Conservation (phyloP, 2,113 vertebrate species). For the Bubalus kerabau region DNA sequence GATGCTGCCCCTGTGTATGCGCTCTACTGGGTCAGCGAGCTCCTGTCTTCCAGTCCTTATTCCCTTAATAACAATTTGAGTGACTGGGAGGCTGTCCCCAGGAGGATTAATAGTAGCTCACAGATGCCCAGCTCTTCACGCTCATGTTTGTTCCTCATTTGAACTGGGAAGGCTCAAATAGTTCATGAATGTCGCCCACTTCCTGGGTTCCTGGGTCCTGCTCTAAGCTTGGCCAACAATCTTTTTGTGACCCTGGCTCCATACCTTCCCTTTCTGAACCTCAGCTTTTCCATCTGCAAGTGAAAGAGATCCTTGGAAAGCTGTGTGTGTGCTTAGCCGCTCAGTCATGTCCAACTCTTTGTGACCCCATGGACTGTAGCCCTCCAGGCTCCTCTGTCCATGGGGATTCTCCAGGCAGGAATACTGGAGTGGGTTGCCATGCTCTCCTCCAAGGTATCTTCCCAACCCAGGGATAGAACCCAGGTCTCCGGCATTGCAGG, state of each 20-base stretch:
- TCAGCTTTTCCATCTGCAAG: neutral
- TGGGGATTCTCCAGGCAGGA: neutral
- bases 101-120: neutral
- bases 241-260: neutral
- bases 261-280: neutral
- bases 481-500: neutral
- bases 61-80: neutral
- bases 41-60: neutral
- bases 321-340: neutral
- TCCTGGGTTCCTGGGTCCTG: neutral
- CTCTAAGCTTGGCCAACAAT: neutral
- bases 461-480: neutral
- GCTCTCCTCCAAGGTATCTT: neutral
- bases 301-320: neutral
- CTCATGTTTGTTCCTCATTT: rapidly evolving
- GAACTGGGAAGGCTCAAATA: neutral
- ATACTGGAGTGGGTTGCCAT: neutral
- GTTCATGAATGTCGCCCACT: rapidly evolving
- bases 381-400: neutral
- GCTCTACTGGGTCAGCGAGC: neutral
- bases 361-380: neutral
- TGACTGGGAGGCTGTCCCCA: neutral
- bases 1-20: neutral
- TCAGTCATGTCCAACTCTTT: neutral
- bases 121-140: too few relatives aligned